Conservation (phyloP, 2,888 invertebrate genomes). For the Clivina fossor region DNA sequence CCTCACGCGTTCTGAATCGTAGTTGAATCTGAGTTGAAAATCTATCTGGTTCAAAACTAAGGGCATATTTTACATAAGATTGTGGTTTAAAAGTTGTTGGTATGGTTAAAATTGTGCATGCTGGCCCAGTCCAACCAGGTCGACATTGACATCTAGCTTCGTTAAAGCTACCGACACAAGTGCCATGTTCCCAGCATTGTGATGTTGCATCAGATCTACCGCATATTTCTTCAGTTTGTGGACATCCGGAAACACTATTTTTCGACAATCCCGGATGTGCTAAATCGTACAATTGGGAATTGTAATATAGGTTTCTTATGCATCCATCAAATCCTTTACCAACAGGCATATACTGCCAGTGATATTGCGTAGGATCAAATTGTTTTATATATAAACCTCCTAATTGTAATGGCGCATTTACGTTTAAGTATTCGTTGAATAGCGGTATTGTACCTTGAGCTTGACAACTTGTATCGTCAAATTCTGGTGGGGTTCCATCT, state of each 20-base stretch:
- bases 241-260: conserved; percentile 87
- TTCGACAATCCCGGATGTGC: conserved; percentile 88
- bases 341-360: conserved; percentile 88
- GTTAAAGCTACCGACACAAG: conserved; percentile 86
- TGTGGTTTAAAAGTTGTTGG: conserved; percentile 91
- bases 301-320: conserved; percentile 92
- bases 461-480: conserved; percentile 88
- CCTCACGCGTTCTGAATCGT: conserved; percentile 90
- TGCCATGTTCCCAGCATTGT: conserved; percentile 89
- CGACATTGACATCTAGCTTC: conserved; percentile 91
- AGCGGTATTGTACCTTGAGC: conserved; percentile 88
- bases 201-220: conserved; percentile 83
- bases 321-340: conserved; percentile 95
- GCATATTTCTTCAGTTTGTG: conserved; percentile 90
- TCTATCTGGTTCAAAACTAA: conserved; percentile 90
- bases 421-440: conserved; percentile 94
- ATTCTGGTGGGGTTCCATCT: conserved; percentile 84
- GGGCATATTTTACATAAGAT: conserved; percentile 95
- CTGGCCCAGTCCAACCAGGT: conserved; percentile 93
- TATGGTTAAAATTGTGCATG: conserved; percentile 81
- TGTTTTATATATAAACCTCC: conserved; percentile 91
- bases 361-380: conserved; percentile 84
- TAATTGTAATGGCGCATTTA: conserved; percentile 92
- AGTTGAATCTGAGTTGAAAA: conserved; percentile 92
- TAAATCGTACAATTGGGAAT: conserved; percentile 93